Conservation (phyloP, 2,797 vertebrate species). For the Ispidina lecontei region DNA sequence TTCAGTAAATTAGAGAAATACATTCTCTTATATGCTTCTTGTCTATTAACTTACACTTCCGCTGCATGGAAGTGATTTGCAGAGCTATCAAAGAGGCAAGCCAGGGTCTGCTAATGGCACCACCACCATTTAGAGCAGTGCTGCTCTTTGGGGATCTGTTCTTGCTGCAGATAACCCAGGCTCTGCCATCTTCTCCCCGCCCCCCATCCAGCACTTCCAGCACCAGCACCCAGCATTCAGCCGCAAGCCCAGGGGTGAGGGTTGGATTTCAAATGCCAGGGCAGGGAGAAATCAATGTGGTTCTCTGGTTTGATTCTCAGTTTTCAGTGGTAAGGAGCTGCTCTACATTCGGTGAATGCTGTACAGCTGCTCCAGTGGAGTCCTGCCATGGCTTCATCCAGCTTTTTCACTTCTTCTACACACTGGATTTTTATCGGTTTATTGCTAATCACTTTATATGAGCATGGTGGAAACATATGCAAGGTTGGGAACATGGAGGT, state of each 20-base stretch:
- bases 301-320: background rate
- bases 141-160: background rate
- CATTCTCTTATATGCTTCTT: background rate
- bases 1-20: background rate
- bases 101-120: background rate
- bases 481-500: background rate
- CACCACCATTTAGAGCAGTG: background rate
- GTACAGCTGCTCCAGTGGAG: background rate
- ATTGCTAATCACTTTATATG: background rate
- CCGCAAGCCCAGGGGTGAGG: background rate
- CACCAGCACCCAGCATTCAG: fast-evolving
- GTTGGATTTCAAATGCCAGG: background rate
- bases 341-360: background rate
- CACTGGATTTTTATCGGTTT: background rate
- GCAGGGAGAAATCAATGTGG: background rate
- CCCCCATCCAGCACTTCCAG: background rate
- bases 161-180: background rate
- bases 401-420: background rate
- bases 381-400: background rate
- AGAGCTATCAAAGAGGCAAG: background rate
- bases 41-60: background rate
- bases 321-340: background rate
- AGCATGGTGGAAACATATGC: background rate
- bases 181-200: background rate
- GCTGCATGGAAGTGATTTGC: background rate